Conservation (phyloP, 2,113 vertebrate genomes). For the Cyrtonyx montezumae region DNA sequence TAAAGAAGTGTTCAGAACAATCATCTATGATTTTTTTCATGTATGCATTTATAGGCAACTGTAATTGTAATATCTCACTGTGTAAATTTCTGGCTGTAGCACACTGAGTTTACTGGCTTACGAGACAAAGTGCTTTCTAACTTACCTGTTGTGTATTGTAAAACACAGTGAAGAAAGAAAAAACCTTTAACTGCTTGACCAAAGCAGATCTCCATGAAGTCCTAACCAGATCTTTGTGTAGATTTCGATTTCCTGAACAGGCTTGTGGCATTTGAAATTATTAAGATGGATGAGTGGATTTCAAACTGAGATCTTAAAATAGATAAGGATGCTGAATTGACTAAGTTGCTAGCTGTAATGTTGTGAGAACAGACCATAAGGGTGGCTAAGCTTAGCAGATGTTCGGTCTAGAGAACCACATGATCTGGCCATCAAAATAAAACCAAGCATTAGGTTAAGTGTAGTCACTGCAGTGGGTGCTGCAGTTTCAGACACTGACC, state of each 20-base stretch:
- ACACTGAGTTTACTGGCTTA: neutral
- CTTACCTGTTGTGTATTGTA: neutral
- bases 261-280: neutral
- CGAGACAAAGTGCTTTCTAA: neutral
- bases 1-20: slow-evolving; percentile 17
- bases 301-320: neutral
- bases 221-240: neutral
- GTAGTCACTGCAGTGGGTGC: neutral
- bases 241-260: neutral
- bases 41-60: neutral
- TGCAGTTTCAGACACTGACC: neutral
- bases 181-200: neutral
- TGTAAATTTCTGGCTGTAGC: neutral
- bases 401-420: neutral
- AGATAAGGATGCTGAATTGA: neutral
- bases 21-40: slow-evolving; percentile 6
- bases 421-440: neutral
- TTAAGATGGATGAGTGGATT: neutral
- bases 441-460: neutral
- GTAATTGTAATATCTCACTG: neutral
- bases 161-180: neutral
- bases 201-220: neutral
- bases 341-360: neutral
- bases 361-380: neutral
- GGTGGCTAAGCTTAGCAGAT: neutral